Base-by-base conservation (phyloP, 2,888 invertebrate genomes). In the Xestia rhomboidea region DNA sequence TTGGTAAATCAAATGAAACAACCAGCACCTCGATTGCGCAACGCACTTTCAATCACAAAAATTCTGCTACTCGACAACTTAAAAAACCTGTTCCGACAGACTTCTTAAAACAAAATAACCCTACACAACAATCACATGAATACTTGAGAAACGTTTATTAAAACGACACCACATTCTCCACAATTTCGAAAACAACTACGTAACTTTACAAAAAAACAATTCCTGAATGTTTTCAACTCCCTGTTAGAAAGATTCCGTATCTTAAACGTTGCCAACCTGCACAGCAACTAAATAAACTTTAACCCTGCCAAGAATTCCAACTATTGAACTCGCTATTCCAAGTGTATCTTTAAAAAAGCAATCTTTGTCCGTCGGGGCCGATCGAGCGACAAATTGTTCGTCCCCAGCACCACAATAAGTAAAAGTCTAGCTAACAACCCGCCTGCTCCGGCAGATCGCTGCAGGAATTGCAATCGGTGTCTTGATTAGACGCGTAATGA, bases 401-500 rank as follows among this genome's bases (percentile, higher is more conserved):
- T 84, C 77, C 63, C 80, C 69, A 68, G 74, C 70, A 72, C 63
- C 68, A 83, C 87, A 89, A 89, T 89, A 88, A 87, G 89, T 87
- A 89, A 87, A 88, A 89, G 88, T 89, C 88, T 76, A 67, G 64
- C 78, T 85, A 89, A 87, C 86, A 82, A 87, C 68, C 75, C 80
- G 78, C 27, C 73, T 75, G 84, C 73, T 86, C 79, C 87, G 70
- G 62, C 70, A 79, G 81, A 81, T 86, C 75, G 87, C 74, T 69
- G 44, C 79, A 76, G 86, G 89, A 87, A 90, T 90, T 86, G 89
- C 90, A 90, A 89, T 88, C 82, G 77, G 44, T 70, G 74, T 85
- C 82, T 87, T 89, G 83, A 90, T 90, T 88, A 85, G 82, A 88
- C 67, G 69, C 54, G 77, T 88, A 88, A 90, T 89, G 84, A 84